These are phyloP conservation scores for Butorides virescens DNA, from an alignment of 2,113 vertebrate genomes.

Conservation along the genomic window DNA sequence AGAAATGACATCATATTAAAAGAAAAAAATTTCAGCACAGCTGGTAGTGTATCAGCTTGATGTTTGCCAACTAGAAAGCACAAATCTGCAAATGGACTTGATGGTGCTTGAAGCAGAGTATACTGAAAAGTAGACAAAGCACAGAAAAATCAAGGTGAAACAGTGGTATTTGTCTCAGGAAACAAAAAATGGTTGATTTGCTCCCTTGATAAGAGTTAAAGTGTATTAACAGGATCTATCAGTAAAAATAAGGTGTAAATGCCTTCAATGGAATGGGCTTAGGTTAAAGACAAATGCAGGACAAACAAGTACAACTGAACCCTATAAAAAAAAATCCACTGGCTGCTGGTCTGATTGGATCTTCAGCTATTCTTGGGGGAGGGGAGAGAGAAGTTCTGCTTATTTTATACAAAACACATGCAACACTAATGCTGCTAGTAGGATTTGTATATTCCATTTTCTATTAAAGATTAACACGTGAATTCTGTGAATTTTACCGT, in stretches of 20 bases:
- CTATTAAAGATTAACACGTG: background rate
- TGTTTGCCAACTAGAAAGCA: slow-evolving; percentile 37
- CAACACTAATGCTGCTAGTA: background rate
- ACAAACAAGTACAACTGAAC: background rate
- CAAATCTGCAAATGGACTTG: background rate
- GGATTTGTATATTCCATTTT: background rate
- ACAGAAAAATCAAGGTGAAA: background rate
- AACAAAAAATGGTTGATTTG: background rate
- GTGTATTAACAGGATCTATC: background rate
- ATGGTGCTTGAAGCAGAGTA: background rate
- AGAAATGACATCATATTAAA: background rate
- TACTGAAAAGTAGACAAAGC: background rate
- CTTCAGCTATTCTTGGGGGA: background rate
- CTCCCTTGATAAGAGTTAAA: background rate
- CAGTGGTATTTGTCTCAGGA: background rate
- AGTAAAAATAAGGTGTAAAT: background rate
- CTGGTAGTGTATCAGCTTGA: background rate
- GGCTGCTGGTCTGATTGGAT: background rate
- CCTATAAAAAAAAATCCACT: background rate
- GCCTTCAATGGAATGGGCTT: background rate
- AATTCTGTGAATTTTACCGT: background rate
- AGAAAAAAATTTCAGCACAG: background rate
- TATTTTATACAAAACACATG: background rate
- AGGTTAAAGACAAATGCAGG: background rate
- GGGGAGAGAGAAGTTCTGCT: background rate